Percentiles rank a stretch among this genome's conserved stretches.
These are phyloP conservation scores for Aptenodytes patagonicus DNA, from an alignment of 2,113 vertebrate species.

Conservation along the genomic window DNA sequence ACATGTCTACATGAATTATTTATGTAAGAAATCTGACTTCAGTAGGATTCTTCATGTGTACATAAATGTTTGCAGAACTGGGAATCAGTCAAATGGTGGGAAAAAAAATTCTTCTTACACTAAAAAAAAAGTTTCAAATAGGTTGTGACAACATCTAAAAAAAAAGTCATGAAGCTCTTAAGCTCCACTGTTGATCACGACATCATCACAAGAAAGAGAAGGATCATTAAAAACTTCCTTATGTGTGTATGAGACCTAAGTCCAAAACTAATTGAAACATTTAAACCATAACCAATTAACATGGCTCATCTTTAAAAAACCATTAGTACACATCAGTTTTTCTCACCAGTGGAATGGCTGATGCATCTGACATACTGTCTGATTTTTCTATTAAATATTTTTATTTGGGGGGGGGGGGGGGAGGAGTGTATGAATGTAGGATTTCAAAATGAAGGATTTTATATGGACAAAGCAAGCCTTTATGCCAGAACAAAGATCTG, in stretches of 20 bases:
- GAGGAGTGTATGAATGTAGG: not conserved
- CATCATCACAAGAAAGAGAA: not conserved
- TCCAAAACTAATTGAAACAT: not conserved
- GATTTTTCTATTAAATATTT: not conserved
- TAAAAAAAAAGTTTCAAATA: not conserved
- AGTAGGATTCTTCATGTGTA: not conserved
- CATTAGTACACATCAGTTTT: not conserved
- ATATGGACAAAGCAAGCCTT: not conserved
- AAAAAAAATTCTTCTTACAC: not conserved
- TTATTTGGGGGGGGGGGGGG: accelerated
- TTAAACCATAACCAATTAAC: not conserved
- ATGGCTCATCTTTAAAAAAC: not conserved
- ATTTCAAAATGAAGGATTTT: not conserved
- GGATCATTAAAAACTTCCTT: not conserved
- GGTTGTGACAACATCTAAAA: not conserved
- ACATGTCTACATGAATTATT: not conserved
- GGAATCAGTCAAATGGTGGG: not conserved
- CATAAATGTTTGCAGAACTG: not conserved
- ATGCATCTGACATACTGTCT: not conserved
- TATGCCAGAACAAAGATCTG: not conserved
- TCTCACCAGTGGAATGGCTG: not conserved
- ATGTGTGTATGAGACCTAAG: not conserved
- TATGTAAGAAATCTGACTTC: not conserved
- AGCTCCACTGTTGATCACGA: not conserved
- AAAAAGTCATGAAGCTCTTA: not conserved